Evolutionary conservation across 2,888 invertebrate species (phyloP).

Genomic region (Eilema griseolum): DNA sequence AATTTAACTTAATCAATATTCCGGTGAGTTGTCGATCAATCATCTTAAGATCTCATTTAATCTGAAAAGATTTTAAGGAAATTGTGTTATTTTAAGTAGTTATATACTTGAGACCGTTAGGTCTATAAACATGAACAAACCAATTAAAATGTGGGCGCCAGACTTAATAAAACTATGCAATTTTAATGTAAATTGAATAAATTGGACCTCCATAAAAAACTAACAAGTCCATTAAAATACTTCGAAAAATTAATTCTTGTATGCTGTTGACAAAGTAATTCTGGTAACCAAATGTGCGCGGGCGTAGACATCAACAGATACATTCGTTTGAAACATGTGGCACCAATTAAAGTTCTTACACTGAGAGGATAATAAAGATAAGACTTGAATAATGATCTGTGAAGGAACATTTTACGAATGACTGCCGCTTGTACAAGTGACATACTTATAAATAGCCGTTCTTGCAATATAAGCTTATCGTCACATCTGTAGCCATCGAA

Average conservation of each 20-base stretch:
- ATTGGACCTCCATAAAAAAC: conserved; percentile 39
- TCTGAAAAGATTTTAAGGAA: conserved; percentile 11
- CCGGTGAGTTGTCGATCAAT: conserved; percentile 12
- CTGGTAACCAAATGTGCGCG: conserved; percentile 65
- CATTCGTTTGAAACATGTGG: conserved; percentile 79
- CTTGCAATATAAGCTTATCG: conserved; percentile 29
- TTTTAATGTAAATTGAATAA: conserved; percentile 31
- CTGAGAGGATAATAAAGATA: conserved; percentile 81
- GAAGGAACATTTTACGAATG: conserved; percentile 80
- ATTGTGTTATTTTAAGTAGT: conserved; percentile 13
- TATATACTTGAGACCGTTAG: background rate
- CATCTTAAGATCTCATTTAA: conserved; percentile 16
- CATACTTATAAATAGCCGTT: conserved; percentile 61
- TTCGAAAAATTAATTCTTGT: conserved; percentile 43
- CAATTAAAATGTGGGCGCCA: conserved; percentile 22
- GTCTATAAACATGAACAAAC: conserved; percentile 16
- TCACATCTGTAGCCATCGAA: conserved; percentile 15
- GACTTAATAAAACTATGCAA: conserved; percentile 28
- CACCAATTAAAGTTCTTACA: conserved; percentile 84
- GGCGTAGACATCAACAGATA: conserved; percentile 69
- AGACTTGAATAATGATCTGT: conserved; percentile 81
- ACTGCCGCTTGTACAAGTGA: conserved; percentile 78
- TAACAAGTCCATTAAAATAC: conserved; percentile 41
- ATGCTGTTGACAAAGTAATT: conserved; percentile 60
- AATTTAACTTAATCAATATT: conserved; percentile 12